Conservation (phyloP, 2,113 vertebrate genomes). For the Microcebus griseorufus region DNA sequence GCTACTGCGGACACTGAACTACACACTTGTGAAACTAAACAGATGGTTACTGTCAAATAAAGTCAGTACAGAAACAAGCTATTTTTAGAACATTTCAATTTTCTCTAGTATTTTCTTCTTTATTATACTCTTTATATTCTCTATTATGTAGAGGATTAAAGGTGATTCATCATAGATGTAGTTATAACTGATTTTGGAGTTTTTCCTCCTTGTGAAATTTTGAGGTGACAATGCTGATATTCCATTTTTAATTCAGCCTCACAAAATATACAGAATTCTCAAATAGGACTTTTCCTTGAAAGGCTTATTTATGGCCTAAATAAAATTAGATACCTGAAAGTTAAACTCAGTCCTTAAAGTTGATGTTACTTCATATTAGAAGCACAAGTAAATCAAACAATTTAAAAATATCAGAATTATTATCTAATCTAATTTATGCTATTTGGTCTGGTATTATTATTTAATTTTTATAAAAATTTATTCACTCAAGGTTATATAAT, state of each 20-base stretch:
- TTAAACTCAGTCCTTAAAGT: neutral
- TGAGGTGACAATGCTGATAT: neutral
- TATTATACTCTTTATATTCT: neutral
- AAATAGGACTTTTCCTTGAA: conserved; percentile 33
- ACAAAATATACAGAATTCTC: neutral
- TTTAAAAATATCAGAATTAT: conserved; percentile 8
- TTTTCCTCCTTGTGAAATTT: conserved; percentile 2
- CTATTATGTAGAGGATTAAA: neutral
- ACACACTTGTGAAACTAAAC: neutral
- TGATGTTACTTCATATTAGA: conserved; percentile 32
- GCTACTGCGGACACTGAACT: neutral
- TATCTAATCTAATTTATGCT: neutral
- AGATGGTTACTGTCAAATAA: neutral
- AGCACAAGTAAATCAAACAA: neutral
- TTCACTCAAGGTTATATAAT: neutral
- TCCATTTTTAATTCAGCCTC: conserved; percentile 14
- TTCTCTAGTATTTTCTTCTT: conserved; percentile 3
- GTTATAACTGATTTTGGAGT: neutral
- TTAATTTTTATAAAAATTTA: conserved; percentile 31
- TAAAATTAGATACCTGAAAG: conserved; percentile 21
- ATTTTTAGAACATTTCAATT: neutral
- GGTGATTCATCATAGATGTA: neutral
- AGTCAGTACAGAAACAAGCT: neutral
- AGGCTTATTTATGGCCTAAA: neutral
- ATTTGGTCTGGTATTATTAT: conserved; percentile 15